Conservation (phyloP, 1,140 invertebrate genomes). For the Prorops nasuta region DNA sequence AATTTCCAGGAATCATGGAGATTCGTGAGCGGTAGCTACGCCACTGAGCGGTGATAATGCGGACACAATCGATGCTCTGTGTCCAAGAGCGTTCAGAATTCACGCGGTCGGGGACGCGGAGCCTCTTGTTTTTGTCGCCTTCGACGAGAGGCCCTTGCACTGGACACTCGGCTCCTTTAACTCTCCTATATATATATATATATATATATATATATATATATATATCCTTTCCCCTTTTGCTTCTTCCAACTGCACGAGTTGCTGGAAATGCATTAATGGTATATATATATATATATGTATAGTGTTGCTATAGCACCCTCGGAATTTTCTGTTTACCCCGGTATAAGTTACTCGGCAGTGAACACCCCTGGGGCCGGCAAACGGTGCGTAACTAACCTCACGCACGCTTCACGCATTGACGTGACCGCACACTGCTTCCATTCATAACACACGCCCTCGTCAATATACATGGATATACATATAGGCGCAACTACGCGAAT, state of each 20-base stretch:
- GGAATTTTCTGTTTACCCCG: constrained; percentile 11
- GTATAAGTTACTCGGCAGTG: constrained; percentile 38
- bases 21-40: constrained; percentile 14
- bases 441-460: constrained; percentile 40
- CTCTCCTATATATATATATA: too few relatives aligned
- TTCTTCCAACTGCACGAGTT: too few relatives aligned
- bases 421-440: constrained; percentile 47
- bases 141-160: constrained; percentile 26
- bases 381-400: constrained; percentile 54
- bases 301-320: constrained; percentile 28
- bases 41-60: constrained; percentile 25
- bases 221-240: too few relatives aligned
- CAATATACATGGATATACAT: constrained; percentile 8
- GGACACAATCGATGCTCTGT: constrained; percentile 44
- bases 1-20: too few relatives aligned
- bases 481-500: neutral
- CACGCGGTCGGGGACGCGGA: constrained; percentile 20
- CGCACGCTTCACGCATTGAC: constrained; percentile 48
- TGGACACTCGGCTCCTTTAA: constrained; percentile 4
- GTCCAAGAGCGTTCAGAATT: constrained; percentile 29
- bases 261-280: too few relatives aligned
- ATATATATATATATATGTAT: too few relatives aligned
- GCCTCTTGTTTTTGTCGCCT: constrained; percentile 37
- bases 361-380: constrained; percentile 46
- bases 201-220: too few relatives aligned